A percentile compares a stretch with the other conserved stretches of the same genome.
These are phyloP conservation scores for Ammodytes dubius DNA, from an alignment of 2,113 vertebrate genomes.

Conservation along the genomic window DNA sequence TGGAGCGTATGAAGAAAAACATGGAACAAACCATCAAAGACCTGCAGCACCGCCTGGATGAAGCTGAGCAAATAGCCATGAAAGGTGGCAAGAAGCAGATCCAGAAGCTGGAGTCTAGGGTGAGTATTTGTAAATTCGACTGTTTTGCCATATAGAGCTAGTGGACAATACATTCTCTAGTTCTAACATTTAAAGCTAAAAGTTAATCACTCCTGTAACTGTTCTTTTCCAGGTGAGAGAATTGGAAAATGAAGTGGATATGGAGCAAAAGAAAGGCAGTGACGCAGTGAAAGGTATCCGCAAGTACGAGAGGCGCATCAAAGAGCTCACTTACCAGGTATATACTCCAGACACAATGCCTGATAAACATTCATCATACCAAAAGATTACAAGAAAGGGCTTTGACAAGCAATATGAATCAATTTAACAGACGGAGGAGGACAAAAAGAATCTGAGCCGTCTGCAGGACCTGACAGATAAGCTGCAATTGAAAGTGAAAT, in stretches of 20 bases:
- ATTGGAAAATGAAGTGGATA: constrained; percentile 83
- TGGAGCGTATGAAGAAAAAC: constrained; percentile 88
- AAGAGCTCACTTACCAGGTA: constrained; percentile 65
- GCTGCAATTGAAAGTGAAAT: constrained; percentile 74
- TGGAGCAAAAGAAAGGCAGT: constrained; percentile 79
- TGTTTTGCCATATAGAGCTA: neutral
- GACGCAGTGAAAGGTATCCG: constrained; percentile 60
- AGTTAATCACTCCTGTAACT: neutral
- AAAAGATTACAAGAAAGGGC: neutral
- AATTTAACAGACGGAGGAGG: constrained; percentile 81
- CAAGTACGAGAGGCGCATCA: constrained; percentile 63
- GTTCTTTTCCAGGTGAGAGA: constrained; percentile 81
- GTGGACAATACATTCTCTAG: neutral
- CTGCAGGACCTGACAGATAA: constrained; percentile 90
- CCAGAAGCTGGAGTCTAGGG: constrained; percentile 83
- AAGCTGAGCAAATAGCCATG: constrained; percentile 88
- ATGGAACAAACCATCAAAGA: constrained; percentile 81
- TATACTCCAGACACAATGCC: constrained; percentile 45
- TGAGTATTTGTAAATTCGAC: constrained; percentile 27
- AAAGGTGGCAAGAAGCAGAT: constrained; percentile 86
- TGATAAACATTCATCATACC: constrained; percentile 13
- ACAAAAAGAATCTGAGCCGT: constrained; percentile 86
- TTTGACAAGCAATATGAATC: neutral
- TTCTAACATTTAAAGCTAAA: neutral
- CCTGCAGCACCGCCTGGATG: constrained; percentile 86